These are phyloP conservation scores for Ctenicera cuprea DNA, from an alignment of 2,888 invertebrate genomes.

Conservation along the genomic window DNA sequence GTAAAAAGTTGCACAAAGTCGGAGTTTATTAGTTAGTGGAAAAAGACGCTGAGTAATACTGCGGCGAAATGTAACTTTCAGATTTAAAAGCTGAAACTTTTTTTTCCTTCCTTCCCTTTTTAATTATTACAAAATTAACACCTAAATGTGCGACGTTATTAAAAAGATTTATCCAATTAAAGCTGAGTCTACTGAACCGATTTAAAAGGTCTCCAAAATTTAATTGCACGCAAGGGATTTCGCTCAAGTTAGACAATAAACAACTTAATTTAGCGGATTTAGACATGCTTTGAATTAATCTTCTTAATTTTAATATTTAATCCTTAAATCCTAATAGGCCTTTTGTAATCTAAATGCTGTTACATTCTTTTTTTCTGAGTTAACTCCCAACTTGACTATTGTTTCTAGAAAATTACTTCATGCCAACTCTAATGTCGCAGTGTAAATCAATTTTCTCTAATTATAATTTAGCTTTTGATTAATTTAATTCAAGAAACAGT, in stretches of 20 bases:
- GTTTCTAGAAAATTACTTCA: no score
- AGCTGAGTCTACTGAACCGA: conserved; percentile 17
- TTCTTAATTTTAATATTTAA: conserved; percentile 25
- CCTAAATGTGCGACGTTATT: conserved; percentile 20
- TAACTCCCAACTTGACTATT: not conserved
- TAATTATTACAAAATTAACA: conserved; percentile 25
- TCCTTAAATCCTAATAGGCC: not conserved
- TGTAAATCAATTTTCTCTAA: no score
- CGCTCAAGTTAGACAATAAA: conserved; percentile 23
- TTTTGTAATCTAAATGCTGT: not conserved
- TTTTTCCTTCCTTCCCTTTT: not conserved
- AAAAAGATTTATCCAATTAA: conserved; percentile 31
- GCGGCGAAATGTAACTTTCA: conserved; percentile 15
- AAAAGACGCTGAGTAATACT: conserved; percentile 13
- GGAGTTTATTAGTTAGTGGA: conserved; percentile 21
- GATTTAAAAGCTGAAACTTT: conserved; percentile 25
- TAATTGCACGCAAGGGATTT: conserved; percentile 32
- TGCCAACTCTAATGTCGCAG: no score
- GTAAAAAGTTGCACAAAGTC: conserved; percentile 28
- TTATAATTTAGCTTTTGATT: no score
- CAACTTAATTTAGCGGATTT: conserved; percentile 27
- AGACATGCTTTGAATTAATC: conserved; percentile 20
- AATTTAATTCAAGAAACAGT: no score
- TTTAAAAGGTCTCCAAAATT: conserved; percentile 33
- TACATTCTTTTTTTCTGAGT: not conserved